phyloP scores from a whole-genome alignment of 2,113 vertebrate genomes.

The Ammodytes dubius region DNA sequence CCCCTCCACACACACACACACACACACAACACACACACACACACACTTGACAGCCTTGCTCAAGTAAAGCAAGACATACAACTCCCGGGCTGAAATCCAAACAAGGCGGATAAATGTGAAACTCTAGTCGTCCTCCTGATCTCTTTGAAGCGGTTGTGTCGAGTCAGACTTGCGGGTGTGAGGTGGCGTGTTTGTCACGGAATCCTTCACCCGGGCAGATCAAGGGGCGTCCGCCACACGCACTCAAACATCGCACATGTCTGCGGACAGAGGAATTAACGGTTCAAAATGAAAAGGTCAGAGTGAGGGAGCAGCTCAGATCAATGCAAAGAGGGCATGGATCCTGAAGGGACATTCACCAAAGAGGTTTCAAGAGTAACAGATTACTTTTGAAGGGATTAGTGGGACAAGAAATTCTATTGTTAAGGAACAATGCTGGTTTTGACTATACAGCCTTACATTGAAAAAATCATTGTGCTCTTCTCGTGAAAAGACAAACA shows the following conservation, averaged over 20 bases:
- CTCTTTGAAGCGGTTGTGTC: constrained; percentile 61
- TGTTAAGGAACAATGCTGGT: background rate
- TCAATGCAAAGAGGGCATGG: constrained; percentile 22
- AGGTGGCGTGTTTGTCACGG: constrained; percentile 65
- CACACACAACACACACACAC: background rate
- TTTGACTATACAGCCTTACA: background rate
- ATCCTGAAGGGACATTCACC: constrained; percentile 3
- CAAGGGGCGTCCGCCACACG: constrained; percentile 53
- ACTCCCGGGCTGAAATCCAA: constrained; percentile 46
- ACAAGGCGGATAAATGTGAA: constrained; percentile 68
- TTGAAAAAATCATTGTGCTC: background rate
- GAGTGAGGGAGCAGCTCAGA: constrained; percentile 40
- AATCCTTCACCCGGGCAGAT: constrained; percentile 57
- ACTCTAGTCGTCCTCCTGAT: constrained; percentile 31
- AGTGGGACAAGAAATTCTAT: constrained; percentile 11
- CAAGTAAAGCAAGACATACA: constrained; percentile 56
- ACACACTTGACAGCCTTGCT: constrained; percentile 12
- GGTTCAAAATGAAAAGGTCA: constrained; percentile 50
- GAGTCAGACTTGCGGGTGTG: constrained; percentile 53
- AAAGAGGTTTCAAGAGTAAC: constrained; percentile 34
- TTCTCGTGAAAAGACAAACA: background rate
- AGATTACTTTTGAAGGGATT: constrained; percentile 34
- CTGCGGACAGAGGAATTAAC: constrained; percentile 60
- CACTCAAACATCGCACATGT: constrained; percentile 67
- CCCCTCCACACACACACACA: too few relatives aligned